A percentile compares a stretch with the other conserved stretches of the same genome.
Conservation (phyloP, 2,888 invertebrate genomes). For the Leptodirus hochenwartii region DNA sequence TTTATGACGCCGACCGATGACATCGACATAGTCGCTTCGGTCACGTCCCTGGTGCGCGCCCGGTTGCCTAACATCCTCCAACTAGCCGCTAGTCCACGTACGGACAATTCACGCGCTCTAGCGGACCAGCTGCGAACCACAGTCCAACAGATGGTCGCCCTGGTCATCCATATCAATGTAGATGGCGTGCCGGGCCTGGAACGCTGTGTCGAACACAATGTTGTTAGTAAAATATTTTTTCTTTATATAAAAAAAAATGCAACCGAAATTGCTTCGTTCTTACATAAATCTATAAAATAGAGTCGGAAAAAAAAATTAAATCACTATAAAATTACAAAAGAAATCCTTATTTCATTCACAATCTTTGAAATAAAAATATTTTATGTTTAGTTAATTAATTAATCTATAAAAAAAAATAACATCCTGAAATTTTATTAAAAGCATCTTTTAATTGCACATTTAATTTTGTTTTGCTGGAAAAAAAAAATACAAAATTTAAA, state of each 20-base stretch:
- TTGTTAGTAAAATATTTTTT: constrained; percentile 20
- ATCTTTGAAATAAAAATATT: no score
- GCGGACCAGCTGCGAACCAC: constrained; percentile 19
- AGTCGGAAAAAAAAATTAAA: no score
- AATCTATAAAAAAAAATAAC: constrained; percentile 20
- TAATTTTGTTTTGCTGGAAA: no score
- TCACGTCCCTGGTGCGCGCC: constrained; percentile 20
- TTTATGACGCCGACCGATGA: constrained; percentile 20
- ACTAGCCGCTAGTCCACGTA: constrained; percentile 16
- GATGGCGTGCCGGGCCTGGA: constrained; percentile 27
- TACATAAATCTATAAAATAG: no score
- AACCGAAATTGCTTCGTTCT: neutral
- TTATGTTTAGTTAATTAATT: constrained; percentile 15
- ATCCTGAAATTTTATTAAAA: constrained; percentile 21
- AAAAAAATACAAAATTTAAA: no score
- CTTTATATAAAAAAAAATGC: neutral
- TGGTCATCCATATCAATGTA: constrained; percentile 21
- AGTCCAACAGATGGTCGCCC: constrained; percentile 20
- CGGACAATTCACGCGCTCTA: constrained; percentile 16
- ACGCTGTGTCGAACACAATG: constrained; percentile 21
- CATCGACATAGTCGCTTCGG: constrained; percentile 23
- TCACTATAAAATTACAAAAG: no score
- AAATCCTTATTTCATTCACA: no score
- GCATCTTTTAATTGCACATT: no score
- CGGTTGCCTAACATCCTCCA: constrained; percentile 22